Percentiles rank a stretch among this genome's conserved stretches.
phyloP scores from a whole-genome alignment of 2,113 vertebrate genomes.

The Phodopus roborovskii region DNA sequence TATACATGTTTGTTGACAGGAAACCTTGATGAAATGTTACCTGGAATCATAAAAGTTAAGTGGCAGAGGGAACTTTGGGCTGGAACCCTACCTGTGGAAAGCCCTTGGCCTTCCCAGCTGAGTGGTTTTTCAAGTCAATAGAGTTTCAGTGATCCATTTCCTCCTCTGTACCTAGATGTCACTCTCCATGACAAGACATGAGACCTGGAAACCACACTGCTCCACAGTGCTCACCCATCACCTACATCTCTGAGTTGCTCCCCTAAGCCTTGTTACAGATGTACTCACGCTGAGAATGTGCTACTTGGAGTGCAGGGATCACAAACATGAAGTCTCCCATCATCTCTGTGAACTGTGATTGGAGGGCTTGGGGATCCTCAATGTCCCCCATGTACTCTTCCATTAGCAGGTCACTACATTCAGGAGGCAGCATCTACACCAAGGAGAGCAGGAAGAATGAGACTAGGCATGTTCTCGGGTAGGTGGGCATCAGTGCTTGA shows the following conservation, averaged over 20 bases:
- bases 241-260: neutral
- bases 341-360: neutral
- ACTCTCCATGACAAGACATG: neutral
- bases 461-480: neutral
- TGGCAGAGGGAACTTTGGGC: too few species aligned
- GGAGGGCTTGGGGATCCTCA: neutral
- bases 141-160: neutral
- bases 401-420: neutral
- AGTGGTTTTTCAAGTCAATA: neutral
- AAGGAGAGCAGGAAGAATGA: neutral
- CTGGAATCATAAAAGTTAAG: neutral
- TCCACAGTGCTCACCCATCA: neutral
- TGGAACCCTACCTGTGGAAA: neutral
- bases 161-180: neutral
- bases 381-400: neutral
- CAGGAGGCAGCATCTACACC: constrained; percentile 41
- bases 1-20: neutral
- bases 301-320: neutral
- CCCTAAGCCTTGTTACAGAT: neutral
- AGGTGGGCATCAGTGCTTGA: neutral
- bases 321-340: neutral
- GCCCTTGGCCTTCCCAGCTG: neutral
- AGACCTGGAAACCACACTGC: neutral
- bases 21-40: neutral
- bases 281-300: constrained; percentile 47